phyloP scores from a whole-genome alignment of 2,888 invertebrate species.

The Acrobasis repandana region DNA sequence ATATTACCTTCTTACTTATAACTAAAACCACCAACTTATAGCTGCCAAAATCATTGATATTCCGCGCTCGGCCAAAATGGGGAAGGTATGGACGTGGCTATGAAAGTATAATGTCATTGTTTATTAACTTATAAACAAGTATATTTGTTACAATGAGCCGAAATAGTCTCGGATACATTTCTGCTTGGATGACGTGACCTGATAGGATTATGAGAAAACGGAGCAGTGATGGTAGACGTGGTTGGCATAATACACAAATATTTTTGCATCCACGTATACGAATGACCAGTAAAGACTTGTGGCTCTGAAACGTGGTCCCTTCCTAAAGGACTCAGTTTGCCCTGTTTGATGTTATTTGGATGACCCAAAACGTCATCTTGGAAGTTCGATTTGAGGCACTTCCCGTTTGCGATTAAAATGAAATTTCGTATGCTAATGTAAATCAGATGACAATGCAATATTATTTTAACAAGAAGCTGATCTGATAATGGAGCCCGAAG shows the following conservation, averaged over 20 bases:
- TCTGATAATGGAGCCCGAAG: too few species aligned
- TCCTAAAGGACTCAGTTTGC: too few species aligned
- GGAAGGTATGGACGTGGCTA: slow-evolving; percentile 20
- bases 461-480: too few species aligned
- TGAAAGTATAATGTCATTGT: slow-evolving; percentile 19
- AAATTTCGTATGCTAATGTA: too few species aligned
- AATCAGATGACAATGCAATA: too few species aligned
- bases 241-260: not conserved
- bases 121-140: slow-evolving; percentile 24
- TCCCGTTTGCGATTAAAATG: too few species aligned
- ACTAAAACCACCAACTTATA: not conserved
- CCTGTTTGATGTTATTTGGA: too few species aligned
- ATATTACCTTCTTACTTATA: not conserved
- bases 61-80: slow-evolving; percentile 16
- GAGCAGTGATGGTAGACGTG: not conserved
- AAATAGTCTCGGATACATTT: slow-evolving; percentile 11
- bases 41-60: slow-evolving; percentile 20
- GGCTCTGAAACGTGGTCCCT: too few species aligned
- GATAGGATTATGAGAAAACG: not conserved
- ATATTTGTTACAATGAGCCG: slow-evolving; percentile 20
- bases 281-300: too few species aligned
- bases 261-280: not conserved
- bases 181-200: slow-evolving; percentile 12
- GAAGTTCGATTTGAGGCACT: too few species aligned
- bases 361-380: too few species aligned